These are phyloP conservation scores for Chloebia gouldiae DNA, from an alignment of 2,113 vertebrate genomes.

Conservation along the genomic window DNA sequence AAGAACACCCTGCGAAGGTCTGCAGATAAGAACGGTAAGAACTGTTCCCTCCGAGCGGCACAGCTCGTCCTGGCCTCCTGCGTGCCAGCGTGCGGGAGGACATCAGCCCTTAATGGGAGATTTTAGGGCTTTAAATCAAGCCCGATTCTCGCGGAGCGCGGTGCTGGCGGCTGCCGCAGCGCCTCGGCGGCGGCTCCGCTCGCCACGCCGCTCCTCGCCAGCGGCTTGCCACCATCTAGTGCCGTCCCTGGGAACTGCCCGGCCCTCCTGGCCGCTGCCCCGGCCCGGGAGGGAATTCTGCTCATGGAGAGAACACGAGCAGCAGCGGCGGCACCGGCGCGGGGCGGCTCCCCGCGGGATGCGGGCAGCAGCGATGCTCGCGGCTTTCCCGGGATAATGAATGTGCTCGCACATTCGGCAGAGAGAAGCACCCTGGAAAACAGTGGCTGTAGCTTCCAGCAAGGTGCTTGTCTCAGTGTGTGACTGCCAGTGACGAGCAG, in stretches of 20 bases:
- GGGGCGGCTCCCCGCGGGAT: not conserved
- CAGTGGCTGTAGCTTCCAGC: not conserved
- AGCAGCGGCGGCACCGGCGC: not conserved
- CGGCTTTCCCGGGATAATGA: not conserved
- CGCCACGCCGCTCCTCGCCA: not conserved
- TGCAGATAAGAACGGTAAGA: constrained; percentile 24
- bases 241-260: not conserved
- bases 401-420: not conserved
- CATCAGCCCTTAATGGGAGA: not conserved
- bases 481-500: not conserved
- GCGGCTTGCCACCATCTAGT: constrained; percentile 63
- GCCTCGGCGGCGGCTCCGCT: not conserved
- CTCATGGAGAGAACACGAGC: not conserved
- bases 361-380: not conserved
- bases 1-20: constrained; percentile 31
- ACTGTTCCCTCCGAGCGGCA: not conserved
- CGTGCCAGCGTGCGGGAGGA: not conserved
- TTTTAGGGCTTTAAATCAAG: not conserved
- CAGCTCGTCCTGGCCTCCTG: not conserved
- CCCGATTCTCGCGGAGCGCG: not conserved
- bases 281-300: not conserved
- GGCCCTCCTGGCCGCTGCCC: not conserved
- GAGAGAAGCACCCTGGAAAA: not conserved
- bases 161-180: not conserved
- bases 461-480: not conserved